Percentiles rank a stretch among this genome's conserved stretches.
These are phyloP conservation scores for Folsomia candida DNA, from an alignment of 2,888 invertebrate genomes.

Conservation along the genomic window DNA sequence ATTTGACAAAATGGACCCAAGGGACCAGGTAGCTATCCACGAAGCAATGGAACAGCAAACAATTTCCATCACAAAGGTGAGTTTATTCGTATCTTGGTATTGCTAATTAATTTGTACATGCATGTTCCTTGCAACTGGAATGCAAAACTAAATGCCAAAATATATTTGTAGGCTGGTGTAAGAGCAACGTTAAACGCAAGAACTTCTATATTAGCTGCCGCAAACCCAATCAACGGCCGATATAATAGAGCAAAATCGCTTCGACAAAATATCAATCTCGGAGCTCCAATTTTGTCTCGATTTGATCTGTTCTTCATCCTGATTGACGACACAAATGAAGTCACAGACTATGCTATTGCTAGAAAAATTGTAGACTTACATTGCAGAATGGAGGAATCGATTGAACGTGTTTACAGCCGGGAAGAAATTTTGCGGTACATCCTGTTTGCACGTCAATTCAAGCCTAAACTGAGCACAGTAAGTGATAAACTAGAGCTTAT, in stretches of 20 bases:
- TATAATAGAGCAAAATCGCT: slow-evolving; percentile 92
- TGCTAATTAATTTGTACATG: neutral
- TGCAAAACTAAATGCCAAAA: neutral
- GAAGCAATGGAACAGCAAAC: slow-evolving; percentile 99
- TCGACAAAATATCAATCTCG: slow-evolving; percentile 87
- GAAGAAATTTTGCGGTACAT: slow-evolving; percentile 92
- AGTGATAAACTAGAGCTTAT: slow-evolving; percentile 50
- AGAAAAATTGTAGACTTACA: slow-evolving; percentile 93
- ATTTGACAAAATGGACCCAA: slow-evolving; percentile 98
- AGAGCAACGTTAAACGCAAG: slow-evolving; percentile 95
- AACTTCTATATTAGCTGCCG: slow-evolving; percentile 95
- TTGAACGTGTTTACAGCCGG: slow-evolving; percentile 77
- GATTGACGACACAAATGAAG: slow-evolving; percentile 92
- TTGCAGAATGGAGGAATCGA: slow-evolving; percentile 73
- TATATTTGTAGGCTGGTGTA: slow-evolving; percentile 75
- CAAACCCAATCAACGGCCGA: slow-evolving; percentile 95
- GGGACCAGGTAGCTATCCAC: slow-evolving; percentile 98
- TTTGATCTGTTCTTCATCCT: slow-evolving; percentile 98
- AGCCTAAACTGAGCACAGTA: slow-evolving; percentile 78
- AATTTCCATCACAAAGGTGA: slow-evolving; percentile 91
- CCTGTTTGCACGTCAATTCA: slow-evolving; percentile 93
- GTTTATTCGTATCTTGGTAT: too few relatives aligned
- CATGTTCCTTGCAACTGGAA: neutral
- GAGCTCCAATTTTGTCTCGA: slow-evolving; percentile 97
- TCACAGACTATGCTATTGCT: slow-evolving; percentile 95